Evolutionary conservation across 2,888 invertebrate species (phyloP), one percentile per base, ranked within the genome.

Genomic region (Tillus elongatus): DNA sequence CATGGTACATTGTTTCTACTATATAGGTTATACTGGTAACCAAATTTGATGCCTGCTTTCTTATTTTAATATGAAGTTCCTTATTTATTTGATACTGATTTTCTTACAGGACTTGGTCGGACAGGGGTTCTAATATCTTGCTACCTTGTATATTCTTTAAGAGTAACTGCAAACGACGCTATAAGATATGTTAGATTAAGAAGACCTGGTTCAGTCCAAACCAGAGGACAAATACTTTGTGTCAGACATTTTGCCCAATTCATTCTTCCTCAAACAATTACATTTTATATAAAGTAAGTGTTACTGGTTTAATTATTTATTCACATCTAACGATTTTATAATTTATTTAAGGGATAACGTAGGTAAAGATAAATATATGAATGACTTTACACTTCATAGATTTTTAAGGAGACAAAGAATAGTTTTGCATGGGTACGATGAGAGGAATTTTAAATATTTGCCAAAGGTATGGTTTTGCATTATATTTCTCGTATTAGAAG

Each of bases 111-210:
- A 46, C 68, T 84, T 30, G 89, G 88, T 2, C 68, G 91, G 43
- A 91, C 90, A 0, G 90, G 91, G 0, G 87, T 90, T 19, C 68
- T 91, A 15, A 86, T 91, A 45, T 85, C 89, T 1, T 88, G 87
- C 59, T 90, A 83, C 66, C 70, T 91, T 37, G 81, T 91, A 13
- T 90, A 82, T 66, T 78, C 81, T 6, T 69, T 85, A 50, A 71
- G 86, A 42, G 75, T 86, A 34, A 67, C 75, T 34, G 84, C 87
- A 3, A 79, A 80, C 56, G 84, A 87, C 47, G 88, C 88, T 3
- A 85, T 90, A 41, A 74, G 81, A 19, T 78, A 82, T 49, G 83
- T 89, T 24, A 69, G 89, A 43, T 72, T 77, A 56, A 80, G 80
- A 63, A 68, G 90, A 28, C 82, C 85, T 0, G 75, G 78, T 40